A percentile compares a stretch with the other conserved stretches of the same genome.
Evolutionary conservation across 1,140 invertebrate species (phyloP).

Genomic region (Capitella teleta): DNA sequence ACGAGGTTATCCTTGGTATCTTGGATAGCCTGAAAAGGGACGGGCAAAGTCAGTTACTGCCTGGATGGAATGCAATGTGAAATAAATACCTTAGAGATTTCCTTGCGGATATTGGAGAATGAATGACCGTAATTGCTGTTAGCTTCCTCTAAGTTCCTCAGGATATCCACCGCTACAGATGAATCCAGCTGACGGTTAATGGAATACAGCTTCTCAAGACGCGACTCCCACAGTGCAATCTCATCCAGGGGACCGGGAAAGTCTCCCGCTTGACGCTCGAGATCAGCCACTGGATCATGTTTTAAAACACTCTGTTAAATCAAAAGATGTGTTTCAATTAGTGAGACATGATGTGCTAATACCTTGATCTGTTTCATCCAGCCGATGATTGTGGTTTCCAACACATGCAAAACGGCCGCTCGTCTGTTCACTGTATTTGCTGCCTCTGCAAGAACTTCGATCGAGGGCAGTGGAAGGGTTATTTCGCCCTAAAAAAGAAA

Average conservation of each 20-base stretch:
- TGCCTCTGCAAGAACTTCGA: constrained; percentile 40
- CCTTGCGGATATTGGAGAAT: constrained; percentile 31
- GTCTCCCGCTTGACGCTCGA: constrained; percentile 25
- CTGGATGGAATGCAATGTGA: not conserved
- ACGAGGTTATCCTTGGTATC: constrained; percentile 33
- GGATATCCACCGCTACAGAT: constrained; percentile 34
- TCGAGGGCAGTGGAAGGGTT: constrained; percentile 35
- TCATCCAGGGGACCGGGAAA: constrained; percentile 37
- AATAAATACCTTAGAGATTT: constrained; percentile 30
- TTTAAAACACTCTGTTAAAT: constrained; percentile 26
- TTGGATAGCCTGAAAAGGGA: constrained; percentile 22
- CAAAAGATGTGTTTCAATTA: too few species aligned
- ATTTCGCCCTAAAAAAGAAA: constrained; percentile 21
- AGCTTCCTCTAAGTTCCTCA: constrained; percentile 35
- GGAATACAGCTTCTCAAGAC: constrained; percentile 30
- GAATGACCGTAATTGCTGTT: constrained; percentile 37
- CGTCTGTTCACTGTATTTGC: constrained; percentile 28
- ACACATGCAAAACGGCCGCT: constrained; percentile 35
- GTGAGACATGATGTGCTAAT: too few species aligned
- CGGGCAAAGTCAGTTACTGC: not conserved
- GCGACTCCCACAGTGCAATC: constrained; percentile 35
- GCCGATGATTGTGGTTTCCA: constrained; percentile 40
- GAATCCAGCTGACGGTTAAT: constrained; percentile 36
- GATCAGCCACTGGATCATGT: constrained; percentile 31
- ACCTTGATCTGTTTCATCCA: constrained; percentile 43